Base-by-base conservation (phyloP, 2,797 vertebrate species). In the Falco biarmicus region DNA sequence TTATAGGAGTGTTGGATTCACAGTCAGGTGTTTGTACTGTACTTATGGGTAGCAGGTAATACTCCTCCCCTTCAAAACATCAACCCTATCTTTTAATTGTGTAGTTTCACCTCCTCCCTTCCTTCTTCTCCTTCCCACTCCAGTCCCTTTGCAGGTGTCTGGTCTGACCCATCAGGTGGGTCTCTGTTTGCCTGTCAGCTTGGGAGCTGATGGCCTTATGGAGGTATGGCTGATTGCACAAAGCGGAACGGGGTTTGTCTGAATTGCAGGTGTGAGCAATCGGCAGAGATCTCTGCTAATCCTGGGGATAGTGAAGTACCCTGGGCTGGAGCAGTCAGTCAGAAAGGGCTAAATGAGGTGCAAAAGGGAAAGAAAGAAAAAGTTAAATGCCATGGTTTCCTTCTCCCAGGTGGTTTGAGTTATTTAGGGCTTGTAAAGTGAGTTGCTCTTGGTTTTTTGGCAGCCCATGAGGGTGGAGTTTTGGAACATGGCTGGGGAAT, bases 261-360 rank as follows among this genome's bases (percentile, higher is more conserved):
- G 97, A 98, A 98, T 97, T 98, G 99, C 99, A 99, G 99, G 98
- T 99, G 98, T 98, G 98, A 98, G 98, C 98, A 98, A 99, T 99
- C 97, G 97, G 97, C 97, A 97, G 97, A 98, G 98, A 99, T 99
- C 98, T 98, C 96, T 95, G 95, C 98, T 99, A 99, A 99, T 99
- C 99, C 98, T 95, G 97, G 97, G 97, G 97, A 94, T 93, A 98
- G 97, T 94, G 98, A 96, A 96, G 96, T 96, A 91, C 93, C 91
- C 91, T 86, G 91, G 87, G 90, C 96, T 95, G 96, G 80, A 92
- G 95, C 85, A 97, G 94, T 59, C 93, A 51, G 89, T 25, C 82
- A 95, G 95, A 95, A 90, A 95, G 82, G 75, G 78, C 85, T 94
- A 85, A 97, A 89, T 50, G 94, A 93, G 66, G 66, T 92, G 87